phyloP scores from a whole-genome alignment of 2,113 vertebrate species.

The Poicephalus gulielmi region DNA sequence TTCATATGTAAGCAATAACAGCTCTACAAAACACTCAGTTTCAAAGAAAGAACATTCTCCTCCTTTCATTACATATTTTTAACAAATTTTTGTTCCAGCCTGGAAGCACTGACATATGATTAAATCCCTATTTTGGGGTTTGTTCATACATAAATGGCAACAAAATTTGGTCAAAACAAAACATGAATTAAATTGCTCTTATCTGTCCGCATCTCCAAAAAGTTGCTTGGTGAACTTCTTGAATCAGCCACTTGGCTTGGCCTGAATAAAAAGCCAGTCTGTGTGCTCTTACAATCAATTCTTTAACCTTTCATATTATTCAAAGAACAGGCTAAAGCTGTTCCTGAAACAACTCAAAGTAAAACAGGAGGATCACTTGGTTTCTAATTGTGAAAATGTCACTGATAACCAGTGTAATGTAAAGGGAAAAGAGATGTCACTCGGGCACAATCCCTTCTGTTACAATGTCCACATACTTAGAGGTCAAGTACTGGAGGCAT shows the following conservation, averaged over 20 bases:
- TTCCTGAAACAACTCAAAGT: neutral
- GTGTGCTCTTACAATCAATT: neutral
- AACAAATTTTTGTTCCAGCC: neutral
- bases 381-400: conserved; percentile 13
- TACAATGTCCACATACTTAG: neutral
- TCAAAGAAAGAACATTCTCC: neutral
- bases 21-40: neutral
- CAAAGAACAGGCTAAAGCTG: neutral
- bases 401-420: neutral
- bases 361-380: neutral
- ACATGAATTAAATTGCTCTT: neutral
- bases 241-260: neutral
- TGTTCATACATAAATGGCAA: neutral
- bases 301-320: neutral
- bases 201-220: neutral
- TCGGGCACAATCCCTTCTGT: neutral
- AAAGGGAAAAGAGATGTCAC: neutral
- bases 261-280: neutral
- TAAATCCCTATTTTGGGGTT: neutral
- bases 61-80: neutral
- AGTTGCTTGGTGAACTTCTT: neutral
- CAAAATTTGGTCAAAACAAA: neutral
- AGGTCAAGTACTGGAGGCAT: neutral
- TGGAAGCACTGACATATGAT: neutral
- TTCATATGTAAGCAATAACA: neutral